These are phyloP conservation scores for Andrena marginata DNA, from an alignment of 2,888 invertebrate species.

Conservation along the genomic window DNA sequence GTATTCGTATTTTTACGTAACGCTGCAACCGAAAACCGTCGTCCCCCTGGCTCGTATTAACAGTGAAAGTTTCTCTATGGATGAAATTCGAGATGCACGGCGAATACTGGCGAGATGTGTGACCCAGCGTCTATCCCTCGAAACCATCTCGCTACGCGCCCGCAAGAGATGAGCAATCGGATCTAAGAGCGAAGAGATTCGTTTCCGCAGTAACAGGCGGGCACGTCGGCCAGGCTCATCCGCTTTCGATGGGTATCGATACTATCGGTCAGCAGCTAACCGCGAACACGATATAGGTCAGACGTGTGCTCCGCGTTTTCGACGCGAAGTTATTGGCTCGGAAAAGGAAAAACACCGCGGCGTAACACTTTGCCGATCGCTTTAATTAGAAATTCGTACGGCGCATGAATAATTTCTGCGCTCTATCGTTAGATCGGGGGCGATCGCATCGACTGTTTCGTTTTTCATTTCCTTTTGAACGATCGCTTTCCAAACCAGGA, in stretches of 20 bases:
- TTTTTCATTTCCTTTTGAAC: background rate
- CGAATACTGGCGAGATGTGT: slow-evolving; percentile 22
- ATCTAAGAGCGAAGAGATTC: slow-evolving; percentile 8
- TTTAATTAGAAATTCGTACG: slow-evolving; percentile 14
- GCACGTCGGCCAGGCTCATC: slow-evolving; percentile 4
- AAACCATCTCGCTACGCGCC: background rate
- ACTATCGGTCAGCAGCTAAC: slow-evolving; percentile 12
- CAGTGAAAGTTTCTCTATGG: slow-evolving; percentile 68
- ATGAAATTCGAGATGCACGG: slow-evolving; percentile 73
- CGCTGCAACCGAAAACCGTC: slow-evolving; percentile 70
- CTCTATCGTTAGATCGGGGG: background rate
- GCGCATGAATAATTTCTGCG: background rate
- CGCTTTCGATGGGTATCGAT: slow-evolving; percentile 21
- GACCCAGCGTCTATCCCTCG: slow-evolving; percentile 10
- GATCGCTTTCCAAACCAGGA: slow-evolving; percentile 24
- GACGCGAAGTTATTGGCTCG: background rate
- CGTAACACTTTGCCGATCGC: background rate
- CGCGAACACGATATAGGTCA: background rate
- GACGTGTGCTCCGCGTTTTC: background rate
- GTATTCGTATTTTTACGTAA: slow-evolving; percentile 65
- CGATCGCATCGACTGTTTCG: slow-evolving; percentile 11
- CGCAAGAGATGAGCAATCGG: background rate
- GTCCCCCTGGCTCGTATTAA: slow-evolving; percentile 21
- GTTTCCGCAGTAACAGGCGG: background rate
- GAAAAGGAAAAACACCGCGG: background rate